A percentile compares a stretch with the other conserved stretches of the same genome.
These are phyloP conservation scores for Rhadina sibilatrix DNA, from an alignment of 2,113 vertebrate genomes.

Conservation along the genomic window DNA sequence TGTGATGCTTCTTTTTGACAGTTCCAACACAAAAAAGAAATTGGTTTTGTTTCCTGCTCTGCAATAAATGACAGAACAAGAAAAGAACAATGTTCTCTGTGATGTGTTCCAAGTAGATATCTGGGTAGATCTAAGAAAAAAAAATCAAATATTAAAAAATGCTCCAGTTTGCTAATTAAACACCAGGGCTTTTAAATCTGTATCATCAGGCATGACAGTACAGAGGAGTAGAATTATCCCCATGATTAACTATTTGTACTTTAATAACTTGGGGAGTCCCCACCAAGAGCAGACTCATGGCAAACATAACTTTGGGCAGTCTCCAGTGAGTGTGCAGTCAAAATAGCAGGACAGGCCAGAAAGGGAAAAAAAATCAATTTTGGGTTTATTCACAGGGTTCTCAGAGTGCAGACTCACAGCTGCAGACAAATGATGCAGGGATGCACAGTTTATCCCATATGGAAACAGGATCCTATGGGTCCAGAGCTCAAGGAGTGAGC, in stretches of 20 bases:
- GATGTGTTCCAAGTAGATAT: neutral
- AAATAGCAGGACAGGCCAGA: neutral
- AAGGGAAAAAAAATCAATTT: neutral
- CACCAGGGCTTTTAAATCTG: neutral
- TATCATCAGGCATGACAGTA: neutral
- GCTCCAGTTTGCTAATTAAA: neutral
- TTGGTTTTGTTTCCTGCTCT: neutral
- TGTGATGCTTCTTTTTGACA: neutral
- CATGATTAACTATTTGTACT: neutral
- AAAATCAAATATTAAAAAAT: neutral
- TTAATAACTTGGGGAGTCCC: neutral
- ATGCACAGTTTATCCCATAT: neutral
- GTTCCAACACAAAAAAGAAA: neutral
- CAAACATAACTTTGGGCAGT: rapidly evolving
- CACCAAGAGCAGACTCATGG: neutral
- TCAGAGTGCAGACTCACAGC: neutral
- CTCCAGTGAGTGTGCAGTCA: neutral
- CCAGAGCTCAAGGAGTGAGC: neutral
- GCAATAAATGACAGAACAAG: slow-evolving; percentile 18
- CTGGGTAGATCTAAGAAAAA: neutral
- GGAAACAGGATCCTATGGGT: neutral
- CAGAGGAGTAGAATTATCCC: neutral
- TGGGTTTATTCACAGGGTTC: neutral
- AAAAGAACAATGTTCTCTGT: neutral
- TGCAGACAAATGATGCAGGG: neutral